Evolutionary conservation across 2,888 invertebrate genomes (phyloP).

Genomic region (Mythimna impura): DNA sequence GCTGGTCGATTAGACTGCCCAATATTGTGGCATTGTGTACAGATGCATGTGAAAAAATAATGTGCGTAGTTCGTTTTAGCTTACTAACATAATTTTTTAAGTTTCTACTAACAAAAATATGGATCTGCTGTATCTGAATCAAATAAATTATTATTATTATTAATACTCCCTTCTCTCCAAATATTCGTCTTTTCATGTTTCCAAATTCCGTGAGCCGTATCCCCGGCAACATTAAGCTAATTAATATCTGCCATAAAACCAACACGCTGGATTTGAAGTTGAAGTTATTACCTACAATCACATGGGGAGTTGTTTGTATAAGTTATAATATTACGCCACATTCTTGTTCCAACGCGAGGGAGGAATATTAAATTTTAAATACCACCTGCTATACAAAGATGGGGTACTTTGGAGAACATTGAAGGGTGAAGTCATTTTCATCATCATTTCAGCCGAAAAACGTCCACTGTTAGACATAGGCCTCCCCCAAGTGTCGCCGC

Average conservation of each 20-base stretch:
- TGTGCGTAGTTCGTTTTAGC: too few species aligned
- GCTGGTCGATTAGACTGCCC: too few species aligned
- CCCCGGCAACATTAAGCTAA: slow-evolving; percentile 52
- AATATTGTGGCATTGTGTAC: too few species aligned
- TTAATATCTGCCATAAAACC: slow-evolving; percentile 69
- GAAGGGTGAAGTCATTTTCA: neutral
- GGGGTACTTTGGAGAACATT: slow-evolving; percentile 6
- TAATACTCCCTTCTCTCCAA: slow-evolving; percentile 15
- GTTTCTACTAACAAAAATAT: too few species aligned
- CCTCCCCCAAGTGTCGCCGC: too few species aligned
- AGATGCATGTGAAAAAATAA: too few species aligned
- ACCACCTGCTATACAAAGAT: slow-evolving; percentile 25
- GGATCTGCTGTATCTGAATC: too few species aligned
- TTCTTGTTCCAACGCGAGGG: slow-evolving; percentile 27
- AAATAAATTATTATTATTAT: too few species aligned
- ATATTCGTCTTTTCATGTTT: slow-evolving; percentile 11
- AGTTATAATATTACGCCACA: slow-evolving; percentile 38
- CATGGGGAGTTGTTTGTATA: slow-evolving; percentile 52
- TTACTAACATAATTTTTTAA: too few species aligned
- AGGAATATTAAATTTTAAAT: slow-evolving; percentile 45
- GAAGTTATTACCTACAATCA: slow-evolving; percentile 65
- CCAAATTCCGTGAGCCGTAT: slow-evolving; percentile 25
- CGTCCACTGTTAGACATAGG: too few species aligned
- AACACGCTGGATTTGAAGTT: slow-evolving; percentile 54
- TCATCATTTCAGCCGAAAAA: neutral